phyloP scores from a whole-genome alignment of 2,113 vertebrate genomes.

The Cervus canadensis region DNA sequence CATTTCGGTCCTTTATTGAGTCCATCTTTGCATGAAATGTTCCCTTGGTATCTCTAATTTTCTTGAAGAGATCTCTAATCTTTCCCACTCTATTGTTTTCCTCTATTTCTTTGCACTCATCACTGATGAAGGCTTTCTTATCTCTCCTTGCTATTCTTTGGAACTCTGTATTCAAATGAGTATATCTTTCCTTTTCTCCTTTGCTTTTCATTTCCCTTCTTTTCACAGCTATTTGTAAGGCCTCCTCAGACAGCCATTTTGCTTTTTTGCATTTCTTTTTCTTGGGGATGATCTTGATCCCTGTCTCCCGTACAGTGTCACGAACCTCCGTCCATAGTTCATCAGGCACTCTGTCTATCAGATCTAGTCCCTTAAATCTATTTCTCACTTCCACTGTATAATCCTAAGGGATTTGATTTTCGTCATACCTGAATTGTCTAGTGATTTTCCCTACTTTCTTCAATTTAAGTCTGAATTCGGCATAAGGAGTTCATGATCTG shows the following conservation, averaged over 20 bases:
- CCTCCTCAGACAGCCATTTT: neutral
- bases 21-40: neutral
- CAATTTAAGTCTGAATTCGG: neutral
- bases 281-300: neutral
- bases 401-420: neutral
- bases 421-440: neutral
- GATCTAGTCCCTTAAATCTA: neutral
- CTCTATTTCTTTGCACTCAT: neutral
- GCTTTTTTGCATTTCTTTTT: neutral
- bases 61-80: neutral
- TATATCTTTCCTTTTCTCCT: neutral
- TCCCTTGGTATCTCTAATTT: neutral
- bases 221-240: neutral
- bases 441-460: neutral
- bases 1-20: neutral
- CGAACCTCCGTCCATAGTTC: rapidly evolving
- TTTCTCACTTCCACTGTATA: neutral
- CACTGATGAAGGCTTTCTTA: neutral
- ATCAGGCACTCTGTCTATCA: neutral
- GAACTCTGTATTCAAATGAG: neutral
- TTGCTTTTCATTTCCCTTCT: neutral
- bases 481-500: neutral
- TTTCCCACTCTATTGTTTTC: neutral
- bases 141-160: neutral
- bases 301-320: neutral